Conservation (phyloP, 2,888 invertebrate species). For the Lithophane leautieri region DNA sequence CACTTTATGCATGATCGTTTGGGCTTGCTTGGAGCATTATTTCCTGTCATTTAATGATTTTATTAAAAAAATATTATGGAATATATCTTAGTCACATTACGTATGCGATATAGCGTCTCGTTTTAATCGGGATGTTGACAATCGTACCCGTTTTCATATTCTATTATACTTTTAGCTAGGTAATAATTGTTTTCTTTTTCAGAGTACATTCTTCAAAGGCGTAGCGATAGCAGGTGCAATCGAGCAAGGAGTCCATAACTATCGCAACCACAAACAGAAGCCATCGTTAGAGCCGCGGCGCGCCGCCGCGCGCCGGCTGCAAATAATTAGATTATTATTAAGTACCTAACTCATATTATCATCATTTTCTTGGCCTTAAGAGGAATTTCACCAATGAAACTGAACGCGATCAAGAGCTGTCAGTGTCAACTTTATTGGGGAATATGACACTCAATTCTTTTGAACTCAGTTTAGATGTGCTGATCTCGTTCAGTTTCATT, state of each 20-base stretch:
- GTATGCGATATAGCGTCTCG: neutral
- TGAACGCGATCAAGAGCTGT: too few relatives aligned
- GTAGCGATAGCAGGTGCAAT: constrained; percentile 72
- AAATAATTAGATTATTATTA: constrained; percentile 46
- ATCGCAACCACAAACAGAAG: constrained; percentile 64
- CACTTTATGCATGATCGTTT: neutral
- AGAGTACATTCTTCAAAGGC: constrained; percentile 74
- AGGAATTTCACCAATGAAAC: too few relatives aligned
- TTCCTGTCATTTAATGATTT: constrained; percentile 8
- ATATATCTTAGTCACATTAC: constrained; percentile 6
- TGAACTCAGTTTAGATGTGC: too few relatives aligned
- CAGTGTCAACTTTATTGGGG: too few relatives aligned
- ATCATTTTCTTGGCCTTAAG: neutral
- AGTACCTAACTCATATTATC: neutral
- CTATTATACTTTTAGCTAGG: neutral
- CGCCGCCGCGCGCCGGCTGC: neutral
- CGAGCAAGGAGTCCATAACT: constrained; percentile 70
- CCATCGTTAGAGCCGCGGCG: constrained; percentile 34
- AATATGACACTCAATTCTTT: too few relatives aligned
- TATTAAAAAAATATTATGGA: constrained; percentile 11
- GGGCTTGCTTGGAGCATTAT: neutral
- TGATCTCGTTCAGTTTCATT: too few relatives aligned
- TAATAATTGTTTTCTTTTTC: constrained; percentile 40
- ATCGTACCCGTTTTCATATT: neutral
- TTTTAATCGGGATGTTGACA: neutral